Base-by-base conservation (phyloP, 2,113 vertebrate genomes). In the Brachyhypopomus occidentalis region DNA sequence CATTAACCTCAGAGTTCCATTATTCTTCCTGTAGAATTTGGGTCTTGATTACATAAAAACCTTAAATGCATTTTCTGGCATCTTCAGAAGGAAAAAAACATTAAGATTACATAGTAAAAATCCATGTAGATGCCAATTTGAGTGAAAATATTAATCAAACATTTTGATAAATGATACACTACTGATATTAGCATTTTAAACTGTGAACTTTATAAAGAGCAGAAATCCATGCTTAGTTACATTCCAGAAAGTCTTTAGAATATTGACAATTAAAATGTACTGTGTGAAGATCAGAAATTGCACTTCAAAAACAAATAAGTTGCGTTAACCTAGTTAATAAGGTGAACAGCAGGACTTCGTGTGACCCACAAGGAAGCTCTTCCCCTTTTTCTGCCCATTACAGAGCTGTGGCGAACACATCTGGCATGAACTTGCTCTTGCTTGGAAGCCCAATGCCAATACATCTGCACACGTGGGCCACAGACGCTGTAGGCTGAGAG, bases 381-480 rank as follows among this genome's bases (percentile, higher is more conserved):
- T 63, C 60, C 48, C n/a, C 41, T 8, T 66, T 34, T 59, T 17
- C 77, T 34, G 19, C 48, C 23, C 14, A 34, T 48, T 56, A 36
- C 78, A 80, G 62, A 48, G 62, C 77, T 62, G 56, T 23, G 72
- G 56, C 67, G 19, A 71, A 78, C 63, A 36, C 48, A 34, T 62
- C 52, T 48, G 36, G 23, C 78, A 22, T 60, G 55, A 23, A 30
- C 48, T 38, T 38, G 64, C 20, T 67, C 17, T 52, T 11, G 45
- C 45, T 52, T 11, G 12, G 45, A 1, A 67, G 64, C 17, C 0
- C 27, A 19, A 60, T 1, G 3, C 7, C n/a, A 9, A 9, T 22
- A 6, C 19, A 60, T 60, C 58, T 22, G 63, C 59, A 55, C 27
- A 75, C 45, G 25, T 38, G 45, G 64, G 6, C 45, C 45, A 52